These are phyloP conservation scores for Brenthis hecate DNA, from an alignment of 2,888 invertebrate genomes.

Conservation along the genomic window DNA sequence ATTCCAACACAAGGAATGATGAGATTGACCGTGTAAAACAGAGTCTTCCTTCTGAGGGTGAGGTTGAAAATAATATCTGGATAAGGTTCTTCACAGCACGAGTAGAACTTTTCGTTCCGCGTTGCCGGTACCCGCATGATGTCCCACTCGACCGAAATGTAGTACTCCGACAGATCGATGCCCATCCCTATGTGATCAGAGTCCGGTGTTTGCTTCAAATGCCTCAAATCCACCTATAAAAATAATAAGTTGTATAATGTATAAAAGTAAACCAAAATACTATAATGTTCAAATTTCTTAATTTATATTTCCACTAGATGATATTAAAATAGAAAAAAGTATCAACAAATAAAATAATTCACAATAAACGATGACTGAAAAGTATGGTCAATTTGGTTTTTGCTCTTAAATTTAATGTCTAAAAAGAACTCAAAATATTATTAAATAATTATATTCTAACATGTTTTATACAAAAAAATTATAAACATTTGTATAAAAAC, in stretches of 20 bases:
- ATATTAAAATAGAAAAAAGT: no score
- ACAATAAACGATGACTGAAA: no score
- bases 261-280: slow-evolving; percentile 34
- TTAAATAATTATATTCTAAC: no score
- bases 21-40: slow-evolving; percentile 98
- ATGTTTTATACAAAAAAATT: neutral
- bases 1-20: slow-evolving; percentile 99
- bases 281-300: neutral
- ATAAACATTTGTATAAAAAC: slow-evolving; percentile 37
- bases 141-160: slow-evolving; percentile 99
- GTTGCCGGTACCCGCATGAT: slow-evolving; percentile 96
- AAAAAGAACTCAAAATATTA: neutral
- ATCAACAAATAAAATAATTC: no score
- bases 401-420: neutral
- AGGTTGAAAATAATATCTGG: slow-evolving; percentile 99
- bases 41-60: slow-evolving; percentile 95
- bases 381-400: no score
- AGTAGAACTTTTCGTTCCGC: slow-evolving; percentile 95
- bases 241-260: slow-evolving; percentile 33
- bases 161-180: slow-evolving; percentile 96
- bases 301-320: no score
- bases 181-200: slow-evolving; percentile 94
- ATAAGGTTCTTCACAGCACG: slow-evolving; percentile 98
- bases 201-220: slow-evolving; percentile 92
- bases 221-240: slow-evolving; percentile 93